Percentiles rank a stretch among this genome's conserved stretches.
Conservation (phyloP, 2,113 vertebrate genomes). For the Rhinolophus ferrumequinum region DNA sequence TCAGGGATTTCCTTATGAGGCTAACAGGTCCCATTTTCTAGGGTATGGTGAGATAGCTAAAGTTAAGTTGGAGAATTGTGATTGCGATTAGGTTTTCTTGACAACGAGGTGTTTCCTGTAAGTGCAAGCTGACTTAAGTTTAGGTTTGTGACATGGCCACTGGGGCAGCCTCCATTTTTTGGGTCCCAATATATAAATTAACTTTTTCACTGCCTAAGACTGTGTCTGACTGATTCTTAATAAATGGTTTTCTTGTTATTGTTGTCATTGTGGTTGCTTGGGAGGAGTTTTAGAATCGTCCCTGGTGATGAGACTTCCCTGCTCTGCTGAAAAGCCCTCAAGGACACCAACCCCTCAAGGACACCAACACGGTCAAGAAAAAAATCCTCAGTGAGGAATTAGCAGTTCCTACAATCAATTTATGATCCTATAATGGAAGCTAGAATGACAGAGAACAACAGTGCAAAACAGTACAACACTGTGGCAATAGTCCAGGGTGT, state of each 20-base stretch:
- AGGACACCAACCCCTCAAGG: background rate
- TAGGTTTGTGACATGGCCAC: background rate
- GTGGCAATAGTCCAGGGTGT: background rate
- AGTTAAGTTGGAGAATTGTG: background rate
- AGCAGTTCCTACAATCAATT: constrained; percentile 4
- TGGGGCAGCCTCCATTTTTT: background rate
- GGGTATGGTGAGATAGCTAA: background rate
- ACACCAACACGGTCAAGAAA: background rate
- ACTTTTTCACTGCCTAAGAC: background rate
- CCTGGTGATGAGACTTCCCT: background rate
- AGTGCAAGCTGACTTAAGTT: background rate
- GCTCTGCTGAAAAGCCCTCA: background rate
- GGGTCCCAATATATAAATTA: background rate
- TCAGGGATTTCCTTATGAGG: background rate
- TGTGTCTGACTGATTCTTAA: background rate
- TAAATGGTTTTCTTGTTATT: background rate
- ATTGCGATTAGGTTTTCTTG: background rate
- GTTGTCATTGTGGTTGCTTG: background rate
- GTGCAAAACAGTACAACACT: background rate
- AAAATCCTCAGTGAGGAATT: background rate
- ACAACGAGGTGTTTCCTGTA: background rate
- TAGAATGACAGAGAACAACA: background rate
- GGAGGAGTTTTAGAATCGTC: background rate
- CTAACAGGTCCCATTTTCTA: background rate
- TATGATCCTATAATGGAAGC: background rate